Percentiles rank a stretch among this genome's conserved stretches.
phyloP scores from a whole-genome alignment of 2,113 vertebrate species.

The Enhydra lutris region DNA sequence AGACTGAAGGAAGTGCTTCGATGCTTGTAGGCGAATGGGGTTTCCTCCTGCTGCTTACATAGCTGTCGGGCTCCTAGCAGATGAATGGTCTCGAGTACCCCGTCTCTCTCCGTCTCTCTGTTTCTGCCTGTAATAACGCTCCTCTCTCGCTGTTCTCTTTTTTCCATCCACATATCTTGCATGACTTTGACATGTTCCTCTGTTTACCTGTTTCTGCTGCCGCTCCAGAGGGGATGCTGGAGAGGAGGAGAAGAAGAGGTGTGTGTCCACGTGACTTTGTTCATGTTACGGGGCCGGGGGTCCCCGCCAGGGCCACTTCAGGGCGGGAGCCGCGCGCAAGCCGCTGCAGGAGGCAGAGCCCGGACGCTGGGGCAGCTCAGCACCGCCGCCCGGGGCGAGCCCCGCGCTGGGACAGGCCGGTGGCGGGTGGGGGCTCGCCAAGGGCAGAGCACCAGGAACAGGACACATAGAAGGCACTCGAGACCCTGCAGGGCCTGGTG shows the following conservation, averaged over 20 bases:
- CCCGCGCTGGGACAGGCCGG: background rate
- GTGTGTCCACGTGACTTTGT: constrained; percentile 80
- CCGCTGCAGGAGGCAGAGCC: background rate
- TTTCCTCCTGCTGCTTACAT: background rate
- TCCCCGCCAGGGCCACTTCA: background rate
- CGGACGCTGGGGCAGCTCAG: background rate
- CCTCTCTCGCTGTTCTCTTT: constrained; percentile 69
- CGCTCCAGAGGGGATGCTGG: constrained; percentile 93
- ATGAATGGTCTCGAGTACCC: background rate
- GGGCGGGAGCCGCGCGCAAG: background rate
- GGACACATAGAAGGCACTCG: background rate
- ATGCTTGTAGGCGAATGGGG: background rate
- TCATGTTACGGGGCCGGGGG: constrained; percentile 30
- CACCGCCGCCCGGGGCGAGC: background rate
- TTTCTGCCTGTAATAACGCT: constrained; percentile 70
- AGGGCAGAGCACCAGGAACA: background rate
- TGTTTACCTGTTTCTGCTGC: constrained; percentile 93
- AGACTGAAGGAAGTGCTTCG: background rate
- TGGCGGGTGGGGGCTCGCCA: background rate
- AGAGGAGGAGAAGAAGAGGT: constrained; percentile 95
- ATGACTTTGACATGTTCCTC: constrained; percentile 87
- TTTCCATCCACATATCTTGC: constrained; percentile 81
- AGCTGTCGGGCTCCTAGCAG: background rate
- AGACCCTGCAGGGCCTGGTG: background rate
- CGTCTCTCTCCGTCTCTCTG: constrained; percentile 18